Percentiles rank a stretch among this genome's conserved stretches.
phyloP scores from a whole-genome alignment of 2,888 invertebrate genomes.

The Bellardia pandia region DNA sequence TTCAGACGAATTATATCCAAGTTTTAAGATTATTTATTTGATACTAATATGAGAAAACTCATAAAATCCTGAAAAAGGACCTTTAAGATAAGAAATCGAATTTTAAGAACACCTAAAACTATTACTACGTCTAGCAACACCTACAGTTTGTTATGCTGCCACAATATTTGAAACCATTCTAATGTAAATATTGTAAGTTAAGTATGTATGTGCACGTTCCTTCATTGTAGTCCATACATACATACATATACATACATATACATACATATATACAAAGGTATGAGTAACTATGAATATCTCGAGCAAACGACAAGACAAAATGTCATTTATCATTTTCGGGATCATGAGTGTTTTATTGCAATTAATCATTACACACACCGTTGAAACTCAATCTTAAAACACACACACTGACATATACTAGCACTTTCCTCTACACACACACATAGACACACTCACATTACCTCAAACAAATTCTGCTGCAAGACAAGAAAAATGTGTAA shows the following conservation, averaged over 20 bases:
- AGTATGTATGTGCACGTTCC: neutral
- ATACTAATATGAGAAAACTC: too few species aligned
- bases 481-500: slow-evolving; percentile 52
- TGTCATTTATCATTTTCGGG: slow-evolving; percentile 81
- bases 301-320: slow-evolving; percentile 75
- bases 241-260: too few species aligned
- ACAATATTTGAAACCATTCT: neutral
- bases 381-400: slow-evolving; percentile 65
- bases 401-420: neutral
- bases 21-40: too few species aligned
- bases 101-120: too few species aligned
- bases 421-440: slow-evolving; percentile 8
- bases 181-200: neutral
- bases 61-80: too few species aligned
- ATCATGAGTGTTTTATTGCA: slow-evolving; percentile 83
- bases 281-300: slow-evolving; percentile 58
- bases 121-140: too few species aligned
- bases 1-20: too few species aligned
- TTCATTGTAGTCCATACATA: neutral
- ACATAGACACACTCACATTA: slow-evolving; percentile 24
- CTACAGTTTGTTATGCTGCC: too few species aligned
- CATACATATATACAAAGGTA: neutral
- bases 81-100: too few species aligned
- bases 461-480: slow-evolving; percentile 39
- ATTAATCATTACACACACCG: slow-evolving; percentile 81